phyloP scores from a whole-genome alignment of 37 sponge, comb jelly and placozoan species.

The Dysidea cf. avara region DNA sequence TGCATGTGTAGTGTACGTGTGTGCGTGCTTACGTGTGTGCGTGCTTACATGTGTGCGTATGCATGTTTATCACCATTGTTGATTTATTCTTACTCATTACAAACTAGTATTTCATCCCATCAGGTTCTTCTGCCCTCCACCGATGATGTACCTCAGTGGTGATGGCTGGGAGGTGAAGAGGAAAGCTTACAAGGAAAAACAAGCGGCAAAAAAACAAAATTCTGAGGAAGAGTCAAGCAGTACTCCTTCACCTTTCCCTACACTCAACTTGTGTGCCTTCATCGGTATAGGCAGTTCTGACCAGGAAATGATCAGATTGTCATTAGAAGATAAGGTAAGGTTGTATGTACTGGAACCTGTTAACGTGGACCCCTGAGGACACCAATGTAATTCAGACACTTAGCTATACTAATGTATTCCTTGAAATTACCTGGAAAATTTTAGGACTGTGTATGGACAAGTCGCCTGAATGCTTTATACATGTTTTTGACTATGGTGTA shows the following conservation, averaged over 20 bases:
- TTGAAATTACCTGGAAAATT: not conserved
- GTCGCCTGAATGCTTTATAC: not conserved
- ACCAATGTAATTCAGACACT: too few species aligned
- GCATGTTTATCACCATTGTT: not conserved
- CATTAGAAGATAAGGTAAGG: conserved; percentile 79
- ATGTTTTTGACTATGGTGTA: too few species aligned
- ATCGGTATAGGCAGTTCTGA: conserved; percentile 83
- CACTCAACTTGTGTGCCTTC: conserved; percentile 64
- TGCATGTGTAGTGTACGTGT: conserved; percentile 1
- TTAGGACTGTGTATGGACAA: not conserved
- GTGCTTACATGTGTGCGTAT: not conserved
- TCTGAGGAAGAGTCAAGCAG: not conserved
- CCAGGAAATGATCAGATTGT: conserved; percentile 85
- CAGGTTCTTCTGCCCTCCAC: conserved; percentile 98
- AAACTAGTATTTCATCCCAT: not conserved
- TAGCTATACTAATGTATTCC: not conserved
- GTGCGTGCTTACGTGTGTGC: not conserved
- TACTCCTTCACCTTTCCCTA: not conserved
- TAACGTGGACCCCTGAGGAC: too few species aligned
- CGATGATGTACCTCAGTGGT: conserved; percentile 81
- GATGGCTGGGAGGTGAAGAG: conserved; percentile 75
- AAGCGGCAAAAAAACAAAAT: conserved; percentile 20
- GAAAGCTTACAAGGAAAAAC: conserved; percentile 40
- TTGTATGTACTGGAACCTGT: not conserved
- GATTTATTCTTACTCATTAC: not conserved